Conservation (phyloP, 1,140 invertebrate genomes). For the Rhyzopertha dominica region DNA sequence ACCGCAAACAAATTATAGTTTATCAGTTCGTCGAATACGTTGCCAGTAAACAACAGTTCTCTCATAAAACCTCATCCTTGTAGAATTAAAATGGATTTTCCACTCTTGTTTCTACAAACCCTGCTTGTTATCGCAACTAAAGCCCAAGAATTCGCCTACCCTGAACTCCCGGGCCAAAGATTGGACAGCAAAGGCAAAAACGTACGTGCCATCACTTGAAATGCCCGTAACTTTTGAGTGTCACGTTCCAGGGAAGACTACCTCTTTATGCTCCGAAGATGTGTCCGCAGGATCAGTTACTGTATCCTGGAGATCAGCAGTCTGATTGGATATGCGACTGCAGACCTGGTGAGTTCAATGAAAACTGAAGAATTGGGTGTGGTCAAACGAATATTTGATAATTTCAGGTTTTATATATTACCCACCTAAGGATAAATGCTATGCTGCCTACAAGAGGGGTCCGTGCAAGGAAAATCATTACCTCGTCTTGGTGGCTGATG, state of each 20-base stretch:
- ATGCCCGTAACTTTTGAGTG: conserved; percentile 6
- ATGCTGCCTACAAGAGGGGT: conserved; percentile 56
- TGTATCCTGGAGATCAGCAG: conserved; percentile 56
- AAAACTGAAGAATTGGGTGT: neutral
- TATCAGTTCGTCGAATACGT: too few species aligned
- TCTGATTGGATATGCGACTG: conserved; percentile 65
- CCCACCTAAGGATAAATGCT: conserved; percentile 54
- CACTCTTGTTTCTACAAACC: too few species aligned
- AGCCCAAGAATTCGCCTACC: too few species aligned
- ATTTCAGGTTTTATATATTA: conserved; percentile 57
- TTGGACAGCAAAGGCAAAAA: conserved; percentile 15
- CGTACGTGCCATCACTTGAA: conserved; percentile 5
- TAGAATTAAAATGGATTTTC: too few species aligned
- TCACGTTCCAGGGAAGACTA: conserved; percentile 47
- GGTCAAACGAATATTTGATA: conserved; percentile 2
- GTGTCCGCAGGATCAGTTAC: conserved; percentile 57
- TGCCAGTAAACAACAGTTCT: too few species aligned
- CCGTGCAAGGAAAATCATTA: conserved; percentile 55
- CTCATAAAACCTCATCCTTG: too few species aligned
- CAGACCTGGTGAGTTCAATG: conserved; percentile 47
- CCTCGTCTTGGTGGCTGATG: conserved; percentile 50
- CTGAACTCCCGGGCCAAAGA: conserved; percentile 13
- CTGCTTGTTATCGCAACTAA: too few species aligned
- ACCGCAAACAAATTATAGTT: too few species aligned
- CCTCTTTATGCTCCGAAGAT: conserved; percentile 52